phyloP scores from a whole-genome alignment of 2,888 invertebrate species.

The Ferrisia virgata region DNA sequence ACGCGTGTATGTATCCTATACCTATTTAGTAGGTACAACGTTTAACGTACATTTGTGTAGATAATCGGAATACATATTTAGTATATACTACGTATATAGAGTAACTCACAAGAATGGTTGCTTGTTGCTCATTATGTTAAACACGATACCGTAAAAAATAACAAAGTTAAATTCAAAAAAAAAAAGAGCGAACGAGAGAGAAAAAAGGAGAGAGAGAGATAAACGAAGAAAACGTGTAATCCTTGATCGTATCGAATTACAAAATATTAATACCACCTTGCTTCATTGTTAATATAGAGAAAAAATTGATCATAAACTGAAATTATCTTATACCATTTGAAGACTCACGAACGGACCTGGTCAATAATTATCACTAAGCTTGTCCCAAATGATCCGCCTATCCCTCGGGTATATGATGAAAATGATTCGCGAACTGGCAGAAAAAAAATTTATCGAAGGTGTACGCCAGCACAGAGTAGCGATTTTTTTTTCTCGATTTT shows the following conservation, averaged over 20 bases:
- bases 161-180: too few species aligned
- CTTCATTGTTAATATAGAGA: neutral
- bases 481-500: neutral
- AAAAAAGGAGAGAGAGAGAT: too few species aligned
- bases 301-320: neutral
- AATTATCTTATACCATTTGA: neutral
- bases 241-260: conserved; percentile 29
- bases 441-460: neutral
- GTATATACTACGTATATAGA: too few species aligned
- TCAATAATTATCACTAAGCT: neutral
- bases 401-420: conserved; percentile 6
- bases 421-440: neutral
- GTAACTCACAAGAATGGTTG: too few species aligned
- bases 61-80: too few species aligned
- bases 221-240: conserved; percentile 18
- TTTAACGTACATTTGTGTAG: too few species aligned
- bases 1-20: neutral
- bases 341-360: neutral
- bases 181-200: too few species aligned
- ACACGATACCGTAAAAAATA: conserved; percentile 3
- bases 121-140: neutral
- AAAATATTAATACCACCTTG: conserved; percentile 23
- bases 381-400: conserved; percentile 29
- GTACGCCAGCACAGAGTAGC: neutral
- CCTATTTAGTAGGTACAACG: too few species aligned